These are phyloP conservation scores for Monopis laevigella DNA, from an alignment of 2,888 invertebrate species.

Conservation along the genomic window DNA sequence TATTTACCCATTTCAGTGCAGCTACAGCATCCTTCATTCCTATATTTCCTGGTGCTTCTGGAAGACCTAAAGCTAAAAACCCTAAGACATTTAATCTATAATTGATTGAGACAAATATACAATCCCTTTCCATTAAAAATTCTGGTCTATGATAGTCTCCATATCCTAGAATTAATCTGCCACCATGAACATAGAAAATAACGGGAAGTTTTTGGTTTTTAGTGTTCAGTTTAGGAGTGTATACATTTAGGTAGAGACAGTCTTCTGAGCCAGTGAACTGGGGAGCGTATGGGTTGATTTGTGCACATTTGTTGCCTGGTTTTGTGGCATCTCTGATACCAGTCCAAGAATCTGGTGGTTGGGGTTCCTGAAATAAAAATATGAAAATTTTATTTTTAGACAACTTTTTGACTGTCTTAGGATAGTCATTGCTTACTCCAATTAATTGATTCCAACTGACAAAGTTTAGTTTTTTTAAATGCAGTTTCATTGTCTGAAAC, in stretches of 20 bases:
- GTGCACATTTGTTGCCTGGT: conserved; percentile 49
- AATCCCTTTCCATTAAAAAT: conserved; percentile 38
- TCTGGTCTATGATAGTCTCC: conserved; percentile 57
- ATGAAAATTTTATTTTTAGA: neutral
- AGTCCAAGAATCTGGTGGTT: conserved; percentile 35
- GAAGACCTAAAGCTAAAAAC: conserved; percentile 40
- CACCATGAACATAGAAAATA: conserved; percentile 67
- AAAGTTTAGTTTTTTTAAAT: too few species aligned
- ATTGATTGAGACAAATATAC: conserved; percentile 46
- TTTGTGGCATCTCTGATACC: conserved; percentile 43
- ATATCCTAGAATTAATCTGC: conserved; percentile 60
- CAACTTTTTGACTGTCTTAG: too few species aligned
- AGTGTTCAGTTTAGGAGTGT: conserved; percentile 63
- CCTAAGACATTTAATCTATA: conserved; percentile 47
- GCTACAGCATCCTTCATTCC: conserved; percentile 43
- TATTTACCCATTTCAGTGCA: conserved; percentile 47
- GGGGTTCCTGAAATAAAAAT: conserved; percentile 39
- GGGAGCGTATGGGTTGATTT: conserved; percentile 47
- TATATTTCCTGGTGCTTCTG: conserved; percentile 49
- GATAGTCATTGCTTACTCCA: too few species aligned
- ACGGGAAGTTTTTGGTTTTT: conserved; percentile 52
- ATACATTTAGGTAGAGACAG: conserved; percentile 74
- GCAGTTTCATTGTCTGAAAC: too few species aligned
- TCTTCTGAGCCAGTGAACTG: conserved; percentile 68
- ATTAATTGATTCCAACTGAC: too few species aligned